A percentile compares a stretch with the other conserved stretches of the same genome.
phyloP scores from a whole-genome alignment of 2,797 vertebrate genomes.

The Gymnothorax javanicus region DNA sequence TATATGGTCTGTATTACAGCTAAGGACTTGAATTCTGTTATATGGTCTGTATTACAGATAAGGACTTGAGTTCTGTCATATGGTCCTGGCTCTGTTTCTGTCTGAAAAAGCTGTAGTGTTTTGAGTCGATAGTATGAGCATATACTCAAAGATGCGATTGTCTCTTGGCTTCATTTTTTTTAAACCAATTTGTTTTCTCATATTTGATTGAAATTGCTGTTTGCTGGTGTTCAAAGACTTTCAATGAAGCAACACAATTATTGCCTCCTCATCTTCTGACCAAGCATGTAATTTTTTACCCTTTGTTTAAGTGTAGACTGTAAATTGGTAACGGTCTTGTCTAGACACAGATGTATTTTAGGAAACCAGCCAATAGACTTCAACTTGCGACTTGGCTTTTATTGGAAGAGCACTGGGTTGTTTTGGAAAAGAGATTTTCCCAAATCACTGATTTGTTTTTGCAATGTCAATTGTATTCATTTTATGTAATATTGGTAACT shows the following conservation, averaged over 20 bases:
- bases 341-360: not conserved
- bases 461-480: not conserved
- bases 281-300: not conserved
- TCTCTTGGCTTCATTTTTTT: not conserved
- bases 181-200: not conserved
- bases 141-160: too few species aligned
- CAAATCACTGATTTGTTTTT: slow-evolving; percentile 15
- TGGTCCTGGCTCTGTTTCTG: too few species aligned
- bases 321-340: not conserved
- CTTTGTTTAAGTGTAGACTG: not conserved
- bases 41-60: not conserved
- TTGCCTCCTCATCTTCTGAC: not conserved
- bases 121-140: too few species aligned
- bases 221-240: not conserved
- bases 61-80: not conserved
- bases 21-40: not conserved
- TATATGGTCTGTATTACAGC: not conserved
- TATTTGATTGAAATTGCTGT: not conserved
- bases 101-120: too few species aligned
- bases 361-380: not conserved
- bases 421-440: not conserved
- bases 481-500: not conserved
- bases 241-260: not conserved
- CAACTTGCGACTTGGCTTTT: not conserved
- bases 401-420: not conserved